Evolutionary conservation across 2,113 vertebrate genomes (phyloP).

Genomic region (Antigone vipio): DNA sequence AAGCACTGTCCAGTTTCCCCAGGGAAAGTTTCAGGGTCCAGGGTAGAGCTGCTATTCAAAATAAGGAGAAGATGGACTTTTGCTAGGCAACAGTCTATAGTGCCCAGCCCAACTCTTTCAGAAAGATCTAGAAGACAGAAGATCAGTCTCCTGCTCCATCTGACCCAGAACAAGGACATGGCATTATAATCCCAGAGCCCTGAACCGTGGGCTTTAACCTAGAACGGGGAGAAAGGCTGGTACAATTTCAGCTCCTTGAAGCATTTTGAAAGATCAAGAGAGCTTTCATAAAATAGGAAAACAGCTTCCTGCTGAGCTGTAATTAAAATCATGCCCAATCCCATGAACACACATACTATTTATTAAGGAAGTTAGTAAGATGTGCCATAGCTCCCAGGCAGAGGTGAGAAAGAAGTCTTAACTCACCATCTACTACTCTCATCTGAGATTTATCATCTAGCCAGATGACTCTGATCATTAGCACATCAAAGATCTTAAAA

Average conservation of each 20-base stretch:
- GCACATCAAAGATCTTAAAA: constrained; percentile 45
- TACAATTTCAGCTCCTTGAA: fast-evolving
- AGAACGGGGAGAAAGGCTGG: not conserved
- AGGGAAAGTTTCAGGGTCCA: not conserved
- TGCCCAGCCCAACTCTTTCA: not conserved
- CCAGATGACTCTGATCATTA: not conserved
- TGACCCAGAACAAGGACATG: not conserved
- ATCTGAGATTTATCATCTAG: constrained; percentile 36
- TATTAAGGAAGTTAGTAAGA: constrained; percentile 14
- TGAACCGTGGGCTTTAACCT: not conserved
- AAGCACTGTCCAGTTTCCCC: not conserved
- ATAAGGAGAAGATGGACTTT: not conserved
- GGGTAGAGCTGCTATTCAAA: not conserved
- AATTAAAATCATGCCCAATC: not conserved
- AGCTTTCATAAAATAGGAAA: not conserved
- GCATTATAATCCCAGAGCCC: not conserved
- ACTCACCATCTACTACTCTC: constrained; percentile 1
- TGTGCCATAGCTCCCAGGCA: not conserved
- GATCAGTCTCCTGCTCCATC: not conserved
- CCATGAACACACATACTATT: not conserved
- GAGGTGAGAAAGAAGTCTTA: constrained; percentile 19
- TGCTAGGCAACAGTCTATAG: not conserved
- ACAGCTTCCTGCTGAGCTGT: not conserved
- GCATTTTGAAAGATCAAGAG: not conserved
- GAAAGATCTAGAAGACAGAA: not conserved